Evolutionary conservation across 2,888 invertebrate species (phyloP), one percentile per base, ranked within the genome.

Genomic region (Eupithecia insigniata): DNA sequence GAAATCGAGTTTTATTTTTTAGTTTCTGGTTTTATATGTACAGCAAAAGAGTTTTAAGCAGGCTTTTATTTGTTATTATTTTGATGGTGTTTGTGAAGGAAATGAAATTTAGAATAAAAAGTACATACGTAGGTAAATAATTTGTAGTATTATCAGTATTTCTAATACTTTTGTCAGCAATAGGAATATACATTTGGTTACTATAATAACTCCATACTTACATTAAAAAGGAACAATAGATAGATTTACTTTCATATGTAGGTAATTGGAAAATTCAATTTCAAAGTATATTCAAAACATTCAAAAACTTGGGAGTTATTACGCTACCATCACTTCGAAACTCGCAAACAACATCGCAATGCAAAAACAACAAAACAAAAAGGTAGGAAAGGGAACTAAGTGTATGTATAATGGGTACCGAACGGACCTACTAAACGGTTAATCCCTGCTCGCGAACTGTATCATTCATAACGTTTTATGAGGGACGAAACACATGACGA

Each of bases 391-490:
- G n/a, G n/a, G n/a, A 80, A 78, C 43, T 62, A 64, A 66, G 46
- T 64, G 80, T 82, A 43, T 26, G 66, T 51, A 80, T 84, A 85
- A 85, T 83, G 83, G 84, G 32, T 61, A 61, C 80, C 78, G 80
- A 86, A 84, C 82, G 83, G 80, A 80, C 83, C 83, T 84, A 86
- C 85, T 87, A 87, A 84, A 86, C 85, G 85, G 84, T 86, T 89
- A 88, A 89, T 88, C 87, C 86, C 82, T 80, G 82, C 79, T 83
- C 81, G 81, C 82, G 81, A 85, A 85, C 86, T 86, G 89, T 87
- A 89, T 87, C 89, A 89, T 88, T 89, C 90, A 89, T 89, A 88
- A 89, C 87, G 80, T 87, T 89, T 88, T 89, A 89, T 87, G 87
- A 89, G 86, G 85, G 86, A 84, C 84, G 80, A 77, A 88, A 89